These are phyloP conservation scores for Rhagologus leucostigma DNA, from an alignment of 2,113 vertebrate genomes.

Conservation along the genomic window DNA sequence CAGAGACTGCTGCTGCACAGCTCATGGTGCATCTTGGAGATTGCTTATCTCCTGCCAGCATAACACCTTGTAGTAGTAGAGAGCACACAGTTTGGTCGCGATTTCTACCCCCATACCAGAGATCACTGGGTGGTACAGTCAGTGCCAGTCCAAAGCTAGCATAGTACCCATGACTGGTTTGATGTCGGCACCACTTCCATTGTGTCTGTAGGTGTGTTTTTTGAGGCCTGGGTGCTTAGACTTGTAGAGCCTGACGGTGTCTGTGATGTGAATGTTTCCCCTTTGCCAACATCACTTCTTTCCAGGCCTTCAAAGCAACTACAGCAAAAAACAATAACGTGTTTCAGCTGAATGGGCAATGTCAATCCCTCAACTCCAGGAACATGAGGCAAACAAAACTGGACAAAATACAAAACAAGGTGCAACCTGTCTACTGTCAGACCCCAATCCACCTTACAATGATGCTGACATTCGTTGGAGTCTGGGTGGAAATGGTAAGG, in stretches of 20 bases:
- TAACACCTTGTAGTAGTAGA: neutral
- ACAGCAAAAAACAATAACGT: accelerated
- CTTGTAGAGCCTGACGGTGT: neutral
- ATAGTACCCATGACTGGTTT: neutral
- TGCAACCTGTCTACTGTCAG: neutral
- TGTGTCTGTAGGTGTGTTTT: neutral
- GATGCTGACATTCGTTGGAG: accelerated
- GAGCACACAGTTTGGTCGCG: accelerated
- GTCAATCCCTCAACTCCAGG: neutral
- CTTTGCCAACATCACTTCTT: neutral
- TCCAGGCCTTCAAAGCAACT: neutral
- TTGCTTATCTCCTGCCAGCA: neutral
- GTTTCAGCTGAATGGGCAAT: neutral
- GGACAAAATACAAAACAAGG: neutral
- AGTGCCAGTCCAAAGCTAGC: neutral
- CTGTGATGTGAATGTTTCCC: neutral
- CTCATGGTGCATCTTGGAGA: neutral
- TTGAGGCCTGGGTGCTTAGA: neutral
- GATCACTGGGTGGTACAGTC: accelerated
- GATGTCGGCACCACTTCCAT: neutral
- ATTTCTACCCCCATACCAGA: neutral
- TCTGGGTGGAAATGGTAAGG: accelerated
- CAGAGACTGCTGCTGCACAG: neutral
- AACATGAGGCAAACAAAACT: neutral
- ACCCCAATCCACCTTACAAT: neutral